A percentile compares a stretch with the other conserved stretches of the same genome.
Evolutionary conservation across 2,797 vertebrate genomes (phyloP).

Genomic region (Pithecia hirsuta): DNA sequence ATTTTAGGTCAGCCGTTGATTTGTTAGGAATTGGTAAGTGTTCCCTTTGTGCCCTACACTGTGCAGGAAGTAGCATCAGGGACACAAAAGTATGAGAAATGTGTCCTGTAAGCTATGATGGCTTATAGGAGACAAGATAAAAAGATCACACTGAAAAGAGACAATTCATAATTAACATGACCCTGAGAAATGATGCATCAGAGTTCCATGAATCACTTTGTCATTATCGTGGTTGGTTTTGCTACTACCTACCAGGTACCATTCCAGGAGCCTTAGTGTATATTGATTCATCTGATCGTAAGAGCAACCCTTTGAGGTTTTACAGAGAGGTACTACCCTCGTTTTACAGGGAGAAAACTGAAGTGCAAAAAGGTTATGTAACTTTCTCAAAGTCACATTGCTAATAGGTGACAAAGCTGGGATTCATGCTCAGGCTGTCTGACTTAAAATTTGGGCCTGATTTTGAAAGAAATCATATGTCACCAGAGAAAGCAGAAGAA

Average conservation of each 20-base stretch:
- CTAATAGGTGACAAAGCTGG: not conserved
- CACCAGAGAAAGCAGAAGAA: not conserved
- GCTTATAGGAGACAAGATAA: not conserved
- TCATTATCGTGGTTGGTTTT: not conserved
- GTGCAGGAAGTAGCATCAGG: not conserved
- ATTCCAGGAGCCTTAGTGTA: not conserved
- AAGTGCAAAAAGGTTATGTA: not conserved
- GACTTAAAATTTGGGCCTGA: not conserved
- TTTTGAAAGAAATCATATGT: not conserved
- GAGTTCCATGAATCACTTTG: not conserved
- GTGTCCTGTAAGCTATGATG: not conserved
- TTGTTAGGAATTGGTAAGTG: not conserved
- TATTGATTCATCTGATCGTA: not conserved
- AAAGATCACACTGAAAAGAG: not conserved
- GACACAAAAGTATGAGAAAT: not conserved
- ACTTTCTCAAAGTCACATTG: not conserved
- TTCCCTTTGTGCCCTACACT: not conserved
- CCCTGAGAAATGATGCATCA: not conserved
- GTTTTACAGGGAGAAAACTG: constrained; percentile 28
- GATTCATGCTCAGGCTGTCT: not conserved
- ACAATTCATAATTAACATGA: not conserved
- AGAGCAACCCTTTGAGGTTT: not conserved
- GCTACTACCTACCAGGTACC: not conserved
- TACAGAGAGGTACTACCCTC: not conserved
- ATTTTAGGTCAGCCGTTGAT: not conserved